Conservation (phyloP, 64 coral and sea anemone genomes). For the Actinia tenebrosa region DNA sequence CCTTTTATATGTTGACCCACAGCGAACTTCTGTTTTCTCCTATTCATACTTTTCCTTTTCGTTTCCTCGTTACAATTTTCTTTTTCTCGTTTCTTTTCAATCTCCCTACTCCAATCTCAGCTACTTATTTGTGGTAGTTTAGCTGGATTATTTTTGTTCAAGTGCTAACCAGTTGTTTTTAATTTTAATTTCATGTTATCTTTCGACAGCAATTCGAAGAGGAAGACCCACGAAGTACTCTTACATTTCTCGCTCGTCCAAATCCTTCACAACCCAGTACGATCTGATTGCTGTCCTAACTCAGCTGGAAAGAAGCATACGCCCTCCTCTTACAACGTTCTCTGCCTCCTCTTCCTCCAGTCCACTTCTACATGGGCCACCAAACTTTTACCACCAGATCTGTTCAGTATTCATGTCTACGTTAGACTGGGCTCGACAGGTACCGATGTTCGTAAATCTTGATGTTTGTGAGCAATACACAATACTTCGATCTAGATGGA, state of each 20-base stretch:
- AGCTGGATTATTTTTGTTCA: no score
- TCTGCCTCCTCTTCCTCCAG: neutral
- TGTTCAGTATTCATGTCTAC: slow-evolving; percentile 34
- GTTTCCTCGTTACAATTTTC: no score
- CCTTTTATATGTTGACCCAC: no score
- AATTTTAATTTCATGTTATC: neutral
- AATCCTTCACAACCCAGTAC: slow-evolving; percentile 40
- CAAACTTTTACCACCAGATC: slow-evolving; percentile 26
- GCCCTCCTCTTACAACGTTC: slow-evolving; percentile 13
- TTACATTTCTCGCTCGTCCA: slow-evolving; percentile 55
- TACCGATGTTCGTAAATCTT: slow-evolving; percentile 47
- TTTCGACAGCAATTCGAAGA: slow-evolving; percentile 57
- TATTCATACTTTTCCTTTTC: no score
- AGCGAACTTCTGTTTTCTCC: no score
- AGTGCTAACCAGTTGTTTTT: neutral
- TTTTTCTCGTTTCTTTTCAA: no score
- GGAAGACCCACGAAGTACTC: slow-evolving; percentile 73
- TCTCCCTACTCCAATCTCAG: no score
- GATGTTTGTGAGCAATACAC: slow-evolving; percentile 49
- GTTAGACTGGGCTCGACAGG: slow-evolving; percentile 26
- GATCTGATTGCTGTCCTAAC: slow-evolving; percentile 42
- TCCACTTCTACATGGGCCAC: neutral
- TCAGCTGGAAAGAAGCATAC: slow-evolving; percentile 44
- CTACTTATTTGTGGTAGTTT: no score
- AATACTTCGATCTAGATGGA: slow-evolving; percentile 38